Evolutionary conservation across 2,797 vertebrate genomes (phyloP), one percentile per base, ranked within the genome.

Genomic region (Florisuga fusca): DNA sequence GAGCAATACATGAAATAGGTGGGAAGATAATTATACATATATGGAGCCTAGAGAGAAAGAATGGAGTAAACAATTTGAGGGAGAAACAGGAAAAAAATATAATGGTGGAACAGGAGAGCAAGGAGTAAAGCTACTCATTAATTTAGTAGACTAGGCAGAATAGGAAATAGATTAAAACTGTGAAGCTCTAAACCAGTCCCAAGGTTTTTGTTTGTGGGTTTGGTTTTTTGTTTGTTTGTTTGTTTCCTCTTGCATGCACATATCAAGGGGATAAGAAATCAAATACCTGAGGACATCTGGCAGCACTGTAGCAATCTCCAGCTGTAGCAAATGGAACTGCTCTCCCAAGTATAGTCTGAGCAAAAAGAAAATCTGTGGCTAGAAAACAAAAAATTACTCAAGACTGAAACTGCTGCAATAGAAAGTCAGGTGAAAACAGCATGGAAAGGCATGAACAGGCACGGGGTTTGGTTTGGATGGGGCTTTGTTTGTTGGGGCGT

Each of bases 281-380:
- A 76, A 81, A 73, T 97, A 99, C 99, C 99, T 99, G 99, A 51
- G 99, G 99, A 96, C 99, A 99, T 96, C 98, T 99, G 95, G 98
- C 98, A 73, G 99, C 99, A 74, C 99, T 99, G 76, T 99, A 99
- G 97, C 99, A 99, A 94, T 99, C 99, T 92, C 99, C 99, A 34
- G 99, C 99, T 73, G 99, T 99, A 83, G 99, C 99, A 89, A 99
- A 99, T 0, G 99, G 98, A 84, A 99, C 98, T 10, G 99, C 97
- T 64, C 97, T 99, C 59, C 99, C 99, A 43, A 98, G 96, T 54
- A 98, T 53, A 59, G 99, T 99, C 94, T 98, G 98, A 94, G 99
- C 98, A 97, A 99, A 99, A 89, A 97, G 98, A 94, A 99, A 98
- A 96, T 99, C 99, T 93, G 99, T 99, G 95, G 98, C 99, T 99